Conservation (phyloP, 1,140 invertebrate genomes). For the Panagrolaimus sp. region DNA sequence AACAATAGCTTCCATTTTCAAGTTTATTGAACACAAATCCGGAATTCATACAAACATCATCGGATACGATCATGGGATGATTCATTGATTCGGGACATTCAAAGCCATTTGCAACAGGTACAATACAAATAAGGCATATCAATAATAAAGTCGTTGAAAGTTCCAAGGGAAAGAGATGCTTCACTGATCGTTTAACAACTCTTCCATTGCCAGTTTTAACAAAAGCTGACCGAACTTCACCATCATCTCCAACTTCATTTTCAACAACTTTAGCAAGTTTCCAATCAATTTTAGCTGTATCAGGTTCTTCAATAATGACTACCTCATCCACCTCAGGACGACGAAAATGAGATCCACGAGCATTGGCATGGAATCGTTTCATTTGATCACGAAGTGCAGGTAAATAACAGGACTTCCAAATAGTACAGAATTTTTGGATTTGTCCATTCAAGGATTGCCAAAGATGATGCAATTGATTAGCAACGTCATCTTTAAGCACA, state of each 20-base stretch:
- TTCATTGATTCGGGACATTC: too few species aligned
- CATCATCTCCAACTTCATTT: background rate
- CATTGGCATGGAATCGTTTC: background rate
- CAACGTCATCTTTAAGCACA: background rate
- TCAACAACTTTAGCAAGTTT: background rate
- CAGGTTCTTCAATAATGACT: slow-evolving; percentile 1
- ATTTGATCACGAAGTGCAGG: slow-evolving; percentile 4
- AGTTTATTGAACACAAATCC: background rate
- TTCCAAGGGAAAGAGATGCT: background rate
- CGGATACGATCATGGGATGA: too few species aligned
- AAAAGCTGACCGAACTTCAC: background rate
- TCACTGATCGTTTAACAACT: background rate
- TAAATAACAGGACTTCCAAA: slow-evolving; percentile 9
- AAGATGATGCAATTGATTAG: background rate
- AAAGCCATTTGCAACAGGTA: too few species aligned
- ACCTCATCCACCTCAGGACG: background rate
- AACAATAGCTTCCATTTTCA: background rate
- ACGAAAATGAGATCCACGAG: background rate
- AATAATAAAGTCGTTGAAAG: background rate
- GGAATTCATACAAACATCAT: too few species aligned
- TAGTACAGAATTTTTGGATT: background rate
- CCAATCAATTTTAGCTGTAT: background rate
- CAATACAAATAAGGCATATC: too few species aligned
- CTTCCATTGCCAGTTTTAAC: background rate
- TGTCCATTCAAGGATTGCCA: background rate